A percentile compares a stretch with the other conserved stretches of the same genome.
Evolutionary conservation across 2,113 vertebrate species (phyloP).

Genomic region (Leptobrachium ailaonicum): DNA sequence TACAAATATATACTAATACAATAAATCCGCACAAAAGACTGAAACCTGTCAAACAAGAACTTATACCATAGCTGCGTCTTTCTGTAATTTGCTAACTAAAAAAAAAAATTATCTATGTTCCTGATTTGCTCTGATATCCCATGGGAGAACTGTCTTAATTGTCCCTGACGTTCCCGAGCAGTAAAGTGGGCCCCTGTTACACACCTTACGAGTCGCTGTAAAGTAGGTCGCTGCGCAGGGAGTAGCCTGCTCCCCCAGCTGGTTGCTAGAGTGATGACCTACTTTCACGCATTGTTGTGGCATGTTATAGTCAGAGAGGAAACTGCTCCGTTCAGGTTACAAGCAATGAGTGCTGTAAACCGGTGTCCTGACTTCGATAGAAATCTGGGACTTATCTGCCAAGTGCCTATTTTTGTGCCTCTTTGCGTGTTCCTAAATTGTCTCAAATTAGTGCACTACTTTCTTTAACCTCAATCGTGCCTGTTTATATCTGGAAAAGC

Average conservation of each 20-base stretch:
- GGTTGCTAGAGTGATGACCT: constrained; percentile 78
- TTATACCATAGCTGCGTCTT: too few species aligned
- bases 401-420: constrained; percentile 18
- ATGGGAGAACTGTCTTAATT: background rate
- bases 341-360: background rate
- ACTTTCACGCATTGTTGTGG: constrained; percentile 76
- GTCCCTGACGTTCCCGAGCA: background rate
- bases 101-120: too few species aligned
- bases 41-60: too few species aligned
- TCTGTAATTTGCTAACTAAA: too few species aligned
- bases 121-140: background rate
- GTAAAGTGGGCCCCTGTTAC: background rate
- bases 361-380: background rate
- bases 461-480: background rate
- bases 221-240: constrained; percentile 83
- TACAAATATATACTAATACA: too few species aligned
- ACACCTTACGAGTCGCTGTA: constrained; percentile 31
- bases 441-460: background rate
- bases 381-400: constrained; percentile 8
- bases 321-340: background rate
- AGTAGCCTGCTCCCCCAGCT: constrained; percentile 66
- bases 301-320: constrained; percentile 62
- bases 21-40: too few species aligned
- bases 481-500: background rate
- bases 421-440: background rate